Percentiles rank a stretch among this genome's conserved stretches.
Conservation (phyloP, 2,113 vertebrate genomes). For the Ceuthmochares aereus region DNA sequence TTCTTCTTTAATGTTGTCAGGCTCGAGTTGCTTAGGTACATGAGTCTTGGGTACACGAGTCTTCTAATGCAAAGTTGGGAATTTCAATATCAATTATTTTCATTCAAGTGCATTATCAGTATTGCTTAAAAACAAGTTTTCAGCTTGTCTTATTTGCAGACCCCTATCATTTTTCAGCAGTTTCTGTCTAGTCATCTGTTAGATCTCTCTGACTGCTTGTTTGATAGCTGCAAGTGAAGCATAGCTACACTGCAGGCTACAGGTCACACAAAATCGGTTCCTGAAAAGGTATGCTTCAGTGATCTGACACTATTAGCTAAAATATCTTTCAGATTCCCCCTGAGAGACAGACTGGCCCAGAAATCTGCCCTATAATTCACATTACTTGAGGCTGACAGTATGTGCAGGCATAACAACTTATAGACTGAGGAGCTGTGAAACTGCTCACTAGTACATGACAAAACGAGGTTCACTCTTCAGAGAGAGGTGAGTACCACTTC, state of each 20-base stretch:
- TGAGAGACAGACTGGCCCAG: background rate
- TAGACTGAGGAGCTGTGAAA: background rate
- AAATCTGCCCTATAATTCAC: background rate
- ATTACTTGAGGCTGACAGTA: background rate
- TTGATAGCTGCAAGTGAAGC: background rate
- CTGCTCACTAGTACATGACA: background rate
- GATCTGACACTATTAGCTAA: background rate
- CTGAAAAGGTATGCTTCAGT: background rate
- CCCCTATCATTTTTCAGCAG: background rate
- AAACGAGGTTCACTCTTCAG: background rate
- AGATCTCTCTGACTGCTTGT: background rate
- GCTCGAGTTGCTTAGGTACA: too few relatives aligned
- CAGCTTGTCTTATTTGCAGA: background rate
- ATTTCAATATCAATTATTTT: background rate
- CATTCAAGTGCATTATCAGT: background rate
- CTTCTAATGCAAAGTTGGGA: background rate
- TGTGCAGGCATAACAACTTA: background rate
- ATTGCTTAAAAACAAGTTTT: background rate
- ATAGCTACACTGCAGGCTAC: background rate
- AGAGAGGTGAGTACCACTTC: background rate
- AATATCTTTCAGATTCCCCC: background rate
- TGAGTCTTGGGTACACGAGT: background rate
- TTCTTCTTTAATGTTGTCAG: too few relatives aligned
- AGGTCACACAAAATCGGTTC: conserved; percentile 4
- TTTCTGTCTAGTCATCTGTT: background rate